phyloP scores from a whole-genome alignment of 2,113 vertebrate species.

The Lynx canadensis region DNA sequence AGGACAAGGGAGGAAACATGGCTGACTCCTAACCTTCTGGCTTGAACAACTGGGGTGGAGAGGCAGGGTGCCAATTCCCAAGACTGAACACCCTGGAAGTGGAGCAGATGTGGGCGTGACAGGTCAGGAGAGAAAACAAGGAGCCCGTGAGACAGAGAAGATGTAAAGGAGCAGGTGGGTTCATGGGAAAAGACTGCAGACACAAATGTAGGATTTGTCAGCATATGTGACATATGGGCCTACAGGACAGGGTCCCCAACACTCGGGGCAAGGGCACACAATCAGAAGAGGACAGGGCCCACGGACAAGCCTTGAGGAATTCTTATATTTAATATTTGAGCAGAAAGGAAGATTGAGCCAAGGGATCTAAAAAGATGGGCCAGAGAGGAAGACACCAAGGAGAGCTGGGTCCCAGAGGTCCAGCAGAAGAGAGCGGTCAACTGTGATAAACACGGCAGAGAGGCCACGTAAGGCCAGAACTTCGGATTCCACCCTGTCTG shows the following conservation, averaged over 20 bases:
- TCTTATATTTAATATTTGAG: background rate
- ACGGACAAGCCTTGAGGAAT: background rate
- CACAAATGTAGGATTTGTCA: background rate
- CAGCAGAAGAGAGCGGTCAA: background rate
- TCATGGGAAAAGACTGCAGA: background rate
- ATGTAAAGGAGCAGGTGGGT: background rate
- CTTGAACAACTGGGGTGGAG: background rate
- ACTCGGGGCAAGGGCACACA: background rate
- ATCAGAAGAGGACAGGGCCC: background rate
- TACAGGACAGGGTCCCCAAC: background rate
- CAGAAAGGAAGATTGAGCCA: background rate
- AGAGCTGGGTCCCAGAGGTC: background rate
- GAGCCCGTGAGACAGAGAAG: background rate
- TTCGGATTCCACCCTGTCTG: rapidly evolving
- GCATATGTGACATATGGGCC: background rate
- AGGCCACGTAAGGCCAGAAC: background rate
- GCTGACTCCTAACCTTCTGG: background rate
- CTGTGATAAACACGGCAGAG: background rate
- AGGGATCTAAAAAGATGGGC: background rate
- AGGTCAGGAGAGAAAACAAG: background rate
- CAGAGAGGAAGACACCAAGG: background rate
- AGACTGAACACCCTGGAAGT: background rate
- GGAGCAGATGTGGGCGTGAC: background rate
- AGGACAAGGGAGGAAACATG: background rate
- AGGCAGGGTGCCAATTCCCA: background rate